Evolutionary conservation across 2,888 invertebrate genomes (phyloP).

Genomic region (Eurois occulta): DNA sequence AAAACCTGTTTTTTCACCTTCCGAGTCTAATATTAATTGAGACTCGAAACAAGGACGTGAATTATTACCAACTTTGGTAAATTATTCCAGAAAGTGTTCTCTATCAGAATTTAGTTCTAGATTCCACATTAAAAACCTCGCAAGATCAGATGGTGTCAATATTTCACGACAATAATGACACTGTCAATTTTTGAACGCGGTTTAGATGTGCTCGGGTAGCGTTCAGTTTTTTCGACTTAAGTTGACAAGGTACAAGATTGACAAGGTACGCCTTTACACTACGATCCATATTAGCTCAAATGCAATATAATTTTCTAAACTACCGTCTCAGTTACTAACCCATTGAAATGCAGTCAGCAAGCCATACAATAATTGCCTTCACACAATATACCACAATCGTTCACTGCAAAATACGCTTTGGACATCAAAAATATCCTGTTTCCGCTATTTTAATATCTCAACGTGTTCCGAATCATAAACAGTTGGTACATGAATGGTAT

Average conservation of each 20-base stretch:
- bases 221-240: background rate
- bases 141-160: background rate
- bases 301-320: background rate
- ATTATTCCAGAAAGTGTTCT: background rate
- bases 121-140: background rate
- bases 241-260: too few species aligned
- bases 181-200: background rate
- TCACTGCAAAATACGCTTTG: conserved; percentile 30
- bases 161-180: background rate
- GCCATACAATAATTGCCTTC: conserved; percentile 11
- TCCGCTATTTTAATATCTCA: conserved; percentile 46
- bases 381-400: conserved; percentile 38
- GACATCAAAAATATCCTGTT: conserved; percentile 50
- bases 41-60: background rate
- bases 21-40: background rate
- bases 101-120: background rate
- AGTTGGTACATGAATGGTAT: conserved; percentile 11
- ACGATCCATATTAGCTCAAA: background rate
- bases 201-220: background rate
- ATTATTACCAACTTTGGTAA: background rate
- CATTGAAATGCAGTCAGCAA: conserved; percentile 17
- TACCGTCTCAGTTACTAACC: conserved; percentile 11
- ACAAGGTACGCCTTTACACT: background rate
- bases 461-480: conserved; percentile 57
- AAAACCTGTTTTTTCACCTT: background rate